Conservation (phyloP, 92 coral and sea anemone species). For the Hydrozoanthus gracilis region DNA sequence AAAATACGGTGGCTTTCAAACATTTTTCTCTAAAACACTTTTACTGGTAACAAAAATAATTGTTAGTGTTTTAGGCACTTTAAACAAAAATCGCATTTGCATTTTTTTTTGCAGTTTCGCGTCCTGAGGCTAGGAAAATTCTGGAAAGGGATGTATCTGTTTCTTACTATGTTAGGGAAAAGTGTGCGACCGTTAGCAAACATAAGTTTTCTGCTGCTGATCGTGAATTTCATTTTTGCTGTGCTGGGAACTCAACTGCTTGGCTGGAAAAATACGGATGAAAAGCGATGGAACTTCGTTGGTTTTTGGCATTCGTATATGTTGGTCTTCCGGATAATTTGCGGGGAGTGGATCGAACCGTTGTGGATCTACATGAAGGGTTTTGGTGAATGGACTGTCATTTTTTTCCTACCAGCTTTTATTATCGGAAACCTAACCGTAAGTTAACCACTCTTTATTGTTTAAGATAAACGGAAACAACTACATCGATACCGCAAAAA, state of each 20-base stretch:
- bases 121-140: constrained; percentile 46
- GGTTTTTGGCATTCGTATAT: constrained; percentile 57
- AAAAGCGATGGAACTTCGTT: constrained; percentile 61
- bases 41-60: too few species aligned
- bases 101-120: constrained; percentile 26
- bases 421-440: constrained; percentile 55
- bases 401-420: constrained; percentile 57
- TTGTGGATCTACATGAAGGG: constrained; percentile 62
- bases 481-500: neutral
- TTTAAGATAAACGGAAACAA: neutral
- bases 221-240: constrained; percentile 54
- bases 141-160: constrained; percentile 45
- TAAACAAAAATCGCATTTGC: too few species aligned
- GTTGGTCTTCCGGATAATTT: constrained; percentile 57
- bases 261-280: constrained; percentile 37
- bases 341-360: constrained; percentile 69
- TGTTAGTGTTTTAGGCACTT: too few species aligned
- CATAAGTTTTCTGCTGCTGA: constrained; percentile 45
- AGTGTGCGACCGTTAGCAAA: constrained; percentile 36
- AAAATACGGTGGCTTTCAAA: too few species aligned
- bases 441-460: constrained; percentile 3
- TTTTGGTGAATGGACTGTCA: neutral
- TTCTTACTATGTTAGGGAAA: constrained; percentile 37
- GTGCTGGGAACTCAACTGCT: constrained; percentile 60
- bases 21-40: too few species aligned